Base-by-base conservation (phyloP, 2,888 invertebrate species). In the Apeira syringaria region DNA sequence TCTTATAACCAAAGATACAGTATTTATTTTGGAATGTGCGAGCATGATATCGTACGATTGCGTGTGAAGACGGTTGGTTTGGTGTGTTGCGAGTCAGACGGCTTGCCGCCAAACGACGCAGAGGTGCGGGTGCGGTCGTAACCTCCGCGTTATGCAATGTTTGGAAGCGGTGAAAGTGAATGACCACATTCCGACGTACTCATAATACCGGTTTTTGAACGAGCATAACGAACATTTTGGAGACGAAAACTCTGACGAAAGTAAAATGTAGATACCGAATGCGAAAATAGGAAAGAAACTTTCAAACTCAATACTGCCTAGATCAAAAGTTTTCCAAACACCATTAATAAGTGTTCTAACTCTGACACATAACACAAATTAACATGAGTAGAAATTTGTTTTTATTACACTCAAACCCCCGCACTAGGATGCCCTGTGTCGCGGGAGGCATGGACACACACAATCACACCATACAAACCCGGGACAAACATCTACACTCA, bases 71-170 rank as follows among this genome's bases (percentile, higher is more conserved):
- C 42, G 30, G n/a, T n/a, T 12, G 28, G 17, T 24, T 28, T 37
- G 6, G 26, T 33, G 9, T 27, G n/a, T 32, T 5, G 30, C 41
- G 9, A 42, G 37, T 45, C 72, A 84, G 84, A 83, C 84, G 33
- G 81, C 71, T 56, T 77, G 83, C 75, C 83, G 83, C 83, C 80
- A 66, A 73, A 72, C 64, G 47, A 42, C 50, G 40, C 24, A 27
- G 39, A 52, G 42, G 32, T 42, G 46, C 59, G 56, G 42, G 32
- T 42, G 46, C 59, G 56, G 49, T 55, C 56, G 41, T 55, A 70
- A 64, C 55, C 45, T 53, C 32, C 57, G 38, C 38, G 10, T 46
- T 46, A 46, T 46, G 39, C 34, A 46, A 46, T 46, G 44, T 44
- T 38, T 37, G 20, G 25, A 10, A 34, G 40, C 58, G 53, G 81